Conservation (phyloP, 30 jellyfish, hydroid and myxozoan species). For the Clytia hemisphaerica region DNA sequence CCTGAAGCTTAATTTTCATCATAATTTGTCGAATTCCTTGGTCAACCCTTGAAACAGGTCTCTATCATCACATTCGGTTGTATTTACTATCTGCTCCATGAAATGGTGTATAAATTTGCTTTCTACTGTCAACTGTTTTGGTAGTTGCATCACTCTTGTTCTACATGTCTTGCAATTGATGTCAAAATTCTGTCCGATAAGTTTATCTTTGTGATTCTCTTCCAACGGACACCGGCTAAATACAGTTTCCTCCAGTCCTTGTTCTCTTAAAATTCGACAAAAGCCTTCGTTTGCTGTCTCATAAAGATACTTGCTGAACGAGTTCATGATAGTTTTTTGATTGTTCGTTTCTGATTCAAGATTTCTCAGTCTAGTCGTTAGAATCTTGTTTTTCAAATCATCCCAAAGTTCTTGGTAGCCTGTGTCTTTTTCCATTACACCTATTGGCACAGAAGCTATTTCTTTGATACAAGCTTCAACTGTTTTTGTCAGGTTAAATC, state of each 20-base stretch:
- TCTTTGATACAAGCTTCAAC: slow-evolving; percentile 29
- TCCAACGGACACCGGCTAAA: slow-evolving; percentile 19
- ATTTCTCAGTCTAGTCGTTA: slow-evolving; percentile 14
- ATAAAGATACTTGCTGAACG: slow-evolving; percentile 14
- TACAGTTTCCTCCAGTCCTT: slow-evolving; percentile 42
- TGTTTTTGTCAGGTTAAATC: slow-evolving; percentile 11
- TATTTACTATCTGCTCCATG: too few species aligned
- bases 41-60: too few species aligned
- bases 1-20: not conserved
- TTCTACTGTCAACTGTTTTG: slow-evolving; percentile 17
- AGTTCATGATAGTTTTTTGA: not conserved
- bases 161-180: slow-evolving; percentile 32
- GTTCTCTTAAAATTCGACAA: slow-evolving; percentile 13
- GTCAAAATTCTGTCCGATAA: slow-evolving; percentile 29
- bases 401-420: slow-evolving; percentile 19
- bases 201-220: slow-evolving; percentile 18
- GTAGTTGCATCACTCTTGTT: slow-evolving; percentile 9
- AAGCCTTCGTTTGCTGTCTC: slow-evolving; percentile 21
- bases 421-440: not conserved
- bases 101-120: too few species aligned
- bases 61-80: too few species aligned
- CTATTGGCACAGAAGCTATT: not conserved
- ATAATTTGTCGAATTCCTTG: not conserved
- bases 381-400: slow-evolving; percentile 5
- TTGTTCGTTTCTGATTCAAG: not conserved